Percentiles rank a stretch among this genome's conserved stretches.
phyloP scores from a whole-genome alignment of 2,113 vertebrate species.

The Salvator merianae region DNA sequence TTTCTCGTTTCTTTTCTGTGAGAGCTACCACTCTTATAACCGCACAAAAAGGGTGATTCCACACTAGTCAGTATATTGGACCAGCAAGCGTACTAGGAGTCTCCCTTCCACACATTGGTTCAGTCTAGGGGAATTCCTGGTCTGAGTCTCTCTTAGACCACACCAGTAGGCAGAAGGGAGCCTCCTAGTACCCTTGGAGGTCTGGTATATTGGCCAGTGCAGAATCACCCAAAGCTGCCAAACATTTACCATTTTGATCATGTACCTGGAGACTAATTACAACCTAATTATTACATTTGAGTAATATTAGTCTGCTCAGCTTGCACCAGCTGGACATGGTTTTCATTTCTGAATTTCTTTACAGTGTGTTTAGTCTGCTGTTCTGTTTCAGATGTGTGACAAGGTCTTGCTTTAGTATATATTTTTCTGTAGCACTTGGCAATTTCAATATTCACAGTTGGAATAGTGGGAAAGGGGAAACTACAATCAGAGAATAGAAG shows the following conservation, averaged over 20 bases:
- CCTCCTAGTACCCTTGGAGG: no score
- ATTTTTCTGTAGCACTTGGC: slow-evolving; percentile 45
- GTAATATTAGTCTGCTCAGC: not conserved
- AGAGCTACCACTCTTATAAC: slow-evolving; percentile 44
- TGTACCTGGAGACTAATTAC: no score
- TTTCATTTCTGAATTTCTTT: slow-evolving; percentile 29
- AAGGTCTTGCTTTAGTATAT: slow-evolving; percentile 56
- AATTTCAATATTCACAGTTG: slow-evolving; percentile 41
- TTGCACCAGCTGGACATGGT: not conserved
- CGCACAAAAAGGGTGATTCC: no score
- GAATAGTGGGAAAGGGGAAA: slow-evolving; percentile 47
- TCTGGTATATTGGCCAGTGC: no score
- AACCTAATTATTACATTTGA: slow-evolving; percentile 52
- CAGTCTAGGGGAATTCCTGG: no score
- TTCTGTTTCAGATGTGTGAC: slow-evolving; percentile 46
- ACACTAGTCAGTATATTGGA: no score
- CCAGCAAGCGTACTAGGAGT: no score
- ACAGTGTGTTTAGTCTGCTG: slow-evolving; percentile 31
- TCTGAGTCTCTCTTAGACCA: no score
- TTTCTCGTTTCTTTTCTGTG: not conserved
- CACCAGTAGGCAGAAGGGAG: no score
- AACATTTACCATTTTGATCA: slow-evolving; percentile 42
- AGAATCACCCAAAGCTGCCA: slow-evolving; percentile 11
- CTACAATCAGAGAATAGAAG: slow-evolving; percentile 28
- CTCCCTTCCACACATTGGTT: no score